Evolutionary conservation across 2,888 invertebrate genomes (phyloP).

Genomic region (Ceriagrion tenellum): DNA sequence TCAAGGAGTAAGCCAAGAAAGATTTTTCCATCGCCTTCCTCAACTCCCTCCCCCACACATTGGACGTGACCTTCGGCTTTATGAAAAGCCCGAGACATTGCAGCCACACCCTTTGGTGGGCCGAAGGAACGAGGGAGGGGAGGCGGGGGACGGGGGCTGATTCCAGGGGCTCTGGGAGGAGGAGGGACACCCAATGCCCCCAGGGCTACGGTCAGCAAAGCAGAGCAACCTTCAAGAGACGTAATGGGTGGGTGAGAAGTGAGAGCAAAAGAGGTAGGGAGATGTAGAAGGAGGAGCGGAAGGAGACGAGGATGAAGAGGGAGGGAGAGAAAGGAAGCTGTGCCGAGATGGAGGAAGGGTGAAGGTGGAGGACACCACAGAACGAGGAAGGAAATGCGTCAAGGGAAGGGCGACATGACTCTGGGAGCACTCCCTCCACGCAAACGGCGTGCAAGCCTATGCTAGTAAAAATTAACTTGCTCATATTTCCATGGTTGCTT

Average conservation of each 20-base stretch:
- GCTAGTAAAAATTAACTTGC: too few relatives aligned
- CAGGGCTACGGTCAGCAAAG: constrained; percentile 49
- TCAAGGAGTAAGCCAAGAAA: background rate
- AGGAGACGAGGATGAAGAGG: background rate
- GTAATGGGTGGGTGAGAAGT: background rate
- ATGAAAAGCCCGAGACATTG: constrained; percentile 28
- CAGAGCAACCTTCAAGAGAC: constrained; percentile 32
- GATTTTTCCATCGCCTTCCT: constrained; percentile 22
- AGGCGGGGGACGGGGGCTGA: background rate
- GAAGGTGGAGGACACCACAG: too few relatives aligned
- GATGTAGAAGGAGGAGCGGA: background rate
- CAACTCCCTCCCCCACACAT: background rate
- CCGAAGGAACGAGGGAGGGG: background rate
- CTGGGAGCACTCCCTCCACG: too few relatives aligned
- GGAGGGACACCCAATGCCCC: constrained; percentile 12
- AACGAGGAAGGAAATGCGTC: too few relatives aligned
- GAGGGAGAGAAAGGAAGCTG: background rate
- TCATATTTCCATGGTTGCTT: too few relatives aligned
- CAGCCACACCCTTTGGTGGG: constrained; percentile 44
- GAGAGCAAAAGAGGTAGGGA: background rate
- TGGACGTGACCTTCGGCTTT: constrained; percentile 42
- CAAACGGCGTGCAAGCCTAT: too few relatives aligned
- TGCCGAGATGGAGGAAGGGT: background rate
- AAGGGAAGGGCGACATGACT: background rate
- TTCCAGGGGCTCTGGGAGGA: constrained; percentile 46